phyloP scores from a whole-genome alignment of 2,797 vertebrate genomes.

The Harpagifer antarcticus region DNA sequence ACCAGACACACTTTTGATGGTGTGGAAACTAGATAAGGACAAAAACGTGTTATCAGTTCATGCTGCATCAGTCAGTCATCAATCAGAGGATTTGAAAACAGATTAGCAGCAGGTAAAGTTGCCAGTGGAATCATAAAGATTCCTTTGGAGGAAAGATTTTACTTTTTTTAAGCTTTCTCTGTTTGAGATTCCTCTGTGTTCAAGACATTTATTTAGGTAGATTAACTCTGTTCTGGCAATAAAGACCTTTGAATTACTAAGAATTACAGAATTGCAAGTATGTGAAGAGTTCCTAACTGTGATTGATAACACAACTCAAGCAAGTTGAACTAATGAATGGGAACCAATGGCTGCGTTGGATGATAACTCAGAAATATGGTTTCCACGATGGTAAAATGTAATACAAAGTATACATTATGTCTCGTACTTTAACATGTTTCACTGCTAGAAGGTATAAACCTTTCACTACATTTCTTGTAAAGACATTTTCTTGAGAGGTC shows the following conservation, averaged over 20 bases:
- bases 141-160: conserved; percentile 1
- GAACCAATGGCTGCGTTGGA: no score
- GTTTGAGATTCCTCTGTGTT: conserved; percentile 6
- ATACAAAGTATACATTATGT: not conserved
- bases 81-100: conserved; percentile 50
- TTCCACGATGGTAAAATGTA: not conserved
- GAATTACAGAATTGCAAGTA: no score
- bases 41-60: conserved; percentile 59
- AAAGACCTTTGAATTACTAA: not conserved
- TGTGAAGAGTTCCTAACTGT: no score
- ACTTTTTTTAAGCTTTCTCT: conserved; percentile 25
- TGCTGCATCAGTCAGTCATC: conserved; percentile 39
- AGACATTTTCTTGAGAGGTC: not conserved
- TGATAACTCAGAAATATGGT: no score
- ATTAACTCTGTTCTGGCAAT: conserved; percentile 5
- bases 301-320: no score
- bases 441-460: not conserved
- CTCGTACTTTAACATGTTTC: not conserved
- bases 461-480: no score
- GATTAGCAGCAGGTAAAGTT: conserved; percentile 30
- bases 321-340: no score
- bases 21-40: conserved; percentile 65
- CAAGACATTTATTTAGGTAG: not conserved
- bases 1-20: conserved; percentile 52
- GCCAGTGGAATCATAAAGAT: conserved; percentile 23